Conservation (phyloP, 2,797 vertebrate genomes). For the Thamnophis elegans region DNA sequence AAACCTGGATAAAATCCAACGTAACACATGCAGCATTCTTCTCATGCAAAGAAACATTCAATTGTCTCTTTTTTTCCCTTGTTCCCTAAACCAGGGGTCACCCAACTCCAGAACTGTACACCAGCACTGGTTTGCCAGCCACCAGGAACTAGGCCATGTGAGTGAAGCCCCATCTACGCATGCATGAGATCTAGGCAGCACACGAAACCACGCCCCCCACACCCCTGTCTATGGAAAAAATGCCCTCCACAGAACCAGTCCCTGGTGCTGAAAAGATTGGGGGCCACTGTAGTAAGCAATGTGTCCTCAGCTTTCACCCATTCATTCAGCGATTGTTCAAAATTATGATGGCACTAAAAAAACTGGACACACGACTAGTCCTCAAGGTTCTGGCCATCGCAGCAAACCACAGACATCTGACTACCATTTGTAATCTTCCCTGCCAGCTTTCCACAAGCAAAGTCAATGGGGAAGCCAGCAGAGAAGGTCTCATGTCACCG, state of each 20-base stretch:
- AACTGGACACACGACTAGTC: background rate
- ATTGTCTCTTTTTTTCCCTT: no score
- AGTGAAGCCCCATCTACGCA: background rate
- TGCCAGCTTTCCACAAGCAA: background rate
- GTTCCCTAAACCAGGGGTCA: background rate
- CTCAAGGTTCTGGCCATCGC: background rate
- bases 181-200: no score
- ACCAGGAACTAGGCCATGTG: background rate
- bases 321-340: background rate
- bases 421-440: background rate
- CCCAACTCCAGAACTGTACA: background rate
- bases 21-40: background rate
- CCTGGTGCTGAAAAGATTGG: background rate
- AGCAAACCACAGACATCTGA: background rate
- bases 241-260: background rate
- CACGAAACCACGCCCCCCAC: accelerated
- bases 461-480: background rate
- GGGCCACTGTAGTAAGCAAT: background rate
- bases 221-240: background rate
- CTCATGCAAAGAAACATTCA: background rate
- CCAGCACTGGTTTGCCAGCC: background rate
- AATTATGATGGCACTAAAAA: background rate
- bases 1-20: background rate
- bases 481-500: background rate
- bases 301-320: background rate